phyloP scores from a whole-genome alignment of 2,113 vertebrate species.

The Microtus montanus region DNA sequence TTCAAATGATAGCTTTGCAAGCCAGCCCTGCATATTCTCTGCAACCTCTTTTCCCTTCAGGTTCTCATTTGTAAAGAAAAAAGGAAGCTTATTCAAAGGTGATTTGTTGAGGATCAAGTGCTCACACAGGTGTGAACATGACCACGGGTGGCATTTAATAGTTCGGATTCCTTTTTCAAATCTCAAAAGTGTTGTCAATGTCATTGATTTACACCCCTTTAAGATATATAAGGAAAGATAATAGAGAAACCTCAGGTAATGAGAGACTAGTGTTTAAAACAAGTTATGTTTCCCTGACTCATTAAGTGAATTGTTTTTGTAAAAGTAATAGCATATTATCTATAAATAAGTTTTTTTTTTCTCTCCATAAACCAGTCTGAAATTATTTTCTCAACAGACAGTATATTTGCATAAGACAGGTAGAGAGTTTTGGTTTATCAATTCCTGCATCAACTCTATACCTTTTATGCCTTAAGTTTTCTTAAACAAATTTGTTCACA shows the following conservation, averaged over 20 bases:
- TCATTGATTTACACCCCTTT: neutral
- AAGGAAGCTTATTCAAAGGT: neutral
- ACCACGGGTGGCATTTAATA: neutral
- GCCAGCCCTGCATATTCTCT: neutral
- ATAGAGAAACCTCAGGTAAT: neutral
- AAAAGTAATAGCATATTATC: neutral
- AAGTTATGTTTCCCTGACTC: neutral
- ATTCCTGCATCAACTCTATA: neutral
- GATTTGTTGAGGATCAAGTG: neutral
- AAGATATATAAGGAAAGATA: neutral
- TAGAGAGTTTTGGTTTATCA: neutral
- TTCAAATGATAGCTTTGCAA: neutral
- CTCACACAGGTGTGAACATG: conserved; percentile 7
- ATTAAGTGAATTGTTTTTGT: neutral
- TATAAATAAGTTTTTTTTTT: neutral
- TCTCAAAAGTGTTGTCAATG: neutral
- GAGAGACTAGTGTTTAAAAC: neutral
- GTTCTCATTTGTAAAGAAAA: conserved; percentile 2
- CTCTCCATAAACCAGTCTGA: neutral
- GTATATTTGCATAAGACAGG: neutral
- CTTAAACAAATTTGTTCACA: neutral
- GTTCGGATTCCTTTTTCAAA: neutral
- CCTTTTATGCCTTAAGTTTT: neutral
- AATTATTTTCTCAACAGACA: neutral
- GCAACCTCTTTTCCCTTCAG: neutral